phyloP scores from a whole-genome alignment of 2,113 vertebrate genomes.

The Salminus brasiliensis region DNA sequence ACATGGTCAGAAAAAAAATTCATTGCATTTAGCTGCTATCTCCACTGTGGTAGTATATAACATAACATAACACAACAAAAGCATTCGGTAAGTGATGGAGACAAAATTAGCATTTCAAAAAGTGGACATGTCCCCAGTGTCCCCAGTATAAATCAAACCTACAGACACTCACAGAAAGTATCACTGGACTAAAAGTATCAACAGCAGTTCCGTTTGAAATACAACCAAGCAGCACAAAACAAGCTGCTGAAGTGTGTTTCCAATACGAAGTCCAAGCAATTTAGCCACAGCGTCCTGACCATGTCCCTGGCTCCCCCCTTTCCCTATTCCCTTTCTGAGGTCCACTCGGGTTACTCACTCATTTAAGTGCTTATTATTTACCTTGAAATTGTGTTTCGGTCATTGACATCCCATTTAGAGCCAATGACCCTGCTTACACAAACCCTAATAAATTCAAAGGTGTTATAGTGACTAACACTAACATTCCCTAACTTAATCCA shows the following conservation, averaged over 20 bases:
- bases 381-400: conserved; percentile 83
- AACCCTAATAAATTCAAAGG: conserved; percentile 86
- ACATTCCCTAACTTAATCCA: conserved; percentile 85
- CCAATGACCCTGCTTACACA: conserved; percentile 85
- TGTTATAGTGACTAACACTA: conserved; percentile 84
- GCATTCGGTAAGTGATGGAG: no score
- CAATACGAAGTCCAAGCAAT: background rate
- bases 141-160: no score
- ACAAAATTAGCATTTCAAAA: no score
- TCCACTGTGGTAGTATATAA: no score
- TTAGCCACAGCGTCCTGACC: background rate
- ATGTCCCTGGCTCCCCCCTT: background rate
- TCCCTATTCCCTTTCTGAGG: conserved; percentile 13
- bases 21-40: no score
- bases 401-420: conserved; percentile 87
- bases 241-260: conserved; percentile 5
- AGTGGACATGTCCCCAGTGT: no score
- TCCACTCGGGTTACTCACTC: conserved; percentile 81
- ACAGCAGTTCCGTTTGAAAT: no score
- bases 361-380: conserved; percentile 88
- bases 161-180: no score
- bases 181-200: no score
- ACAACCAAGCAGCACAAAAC: conserved; percentile 9
- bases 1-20: no score
- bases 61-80: no score